Conservation (phyloP, 2,797 vertebrate genomes). For the Macrochelys suwanniensis region DNA sequence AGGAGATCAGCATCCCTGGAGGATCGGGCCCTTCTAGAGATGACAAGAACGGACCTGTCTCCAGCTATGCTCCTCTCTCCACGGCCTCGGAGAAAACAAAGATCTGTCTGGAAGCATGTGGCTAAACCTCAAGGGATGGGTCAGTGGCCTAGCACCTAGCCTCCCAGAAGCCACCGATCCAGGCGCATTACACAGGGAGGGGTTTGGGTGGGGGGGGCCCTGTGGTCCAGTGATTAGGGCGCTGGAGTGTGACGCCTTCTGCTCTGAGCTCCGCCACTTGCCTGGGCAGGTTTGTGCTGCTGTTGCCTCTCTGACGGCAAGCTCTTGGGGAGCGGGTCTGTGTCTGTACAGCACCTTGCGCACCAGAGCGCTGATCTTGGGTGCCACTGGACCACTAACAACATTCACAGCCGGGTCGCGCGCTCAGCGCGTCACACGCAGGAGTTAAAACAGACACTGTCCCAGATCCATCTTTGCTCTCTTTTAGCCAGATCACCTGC, state of each 20-base stretch:
- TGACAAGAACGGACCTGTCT: not conserved
- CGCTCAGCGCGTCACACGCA: not conserved
- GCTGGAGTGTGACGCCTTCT: no score
- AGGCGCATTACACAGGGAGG: not conserved
- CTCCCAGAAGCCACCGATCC: not conserved
- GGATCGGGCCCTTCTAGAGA: not conserved
- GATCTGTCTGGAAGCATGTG: fast-evolving
- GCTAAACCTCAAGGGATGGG: not conserved
- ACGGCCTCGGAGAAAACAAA: fast-evolving
- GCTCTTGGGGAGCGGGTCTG: no score
- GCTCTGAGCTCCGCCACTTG: not conserved
- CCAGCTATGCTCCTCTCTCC: fast-evolving
- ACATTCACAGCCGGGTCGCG: not conserved
- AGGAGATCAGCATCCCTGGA: not conserved
- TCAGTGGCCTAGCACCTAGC: fast-evolving
- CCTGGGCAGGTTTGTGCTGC: no score
- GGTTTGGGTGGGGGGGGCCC: no score
- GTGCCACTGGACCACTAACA: no score
- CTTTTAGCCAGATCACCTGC: not conserved
- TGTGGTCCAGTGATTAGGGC: no score
- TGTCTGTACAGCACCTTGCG: no score
- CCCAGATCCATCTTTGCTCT: not conserved
- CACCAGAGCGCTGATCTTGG: no score
- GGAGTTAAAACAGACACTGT: not conserved
- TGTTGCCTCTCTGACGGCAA: no score